These are phyloP conservation scores for Drosophila yooni DNA, from an alignment of 2,888 invertebrate genomes.

Conservation along the genomic window DNA sequence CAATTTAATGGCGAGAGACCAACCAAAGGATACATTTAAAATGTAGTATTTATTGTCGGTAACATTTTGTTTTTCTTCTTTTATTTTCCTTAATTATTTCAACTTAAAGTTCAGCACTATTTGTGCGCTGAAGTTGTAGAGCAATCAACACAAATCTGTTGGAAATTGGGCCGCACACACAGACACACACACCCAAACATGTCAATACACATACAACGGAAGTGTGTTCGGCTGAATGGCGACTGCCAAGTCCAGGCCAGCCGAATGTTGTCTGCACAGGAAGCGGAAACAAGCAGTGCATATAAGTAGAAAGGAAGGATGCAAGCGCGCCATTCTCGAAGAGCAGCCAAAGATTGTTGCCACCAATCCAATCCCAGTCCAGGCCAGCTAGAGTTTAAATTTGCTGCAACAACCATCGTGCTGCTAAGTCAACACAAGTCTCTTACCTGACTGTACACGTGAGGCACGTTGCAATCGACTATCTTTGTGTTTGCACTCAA, in stretches of 20 bases:
- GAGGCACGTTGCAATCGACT: neutral
- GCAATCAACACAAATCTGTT: conserved; percentile 37
- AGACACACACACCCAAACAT: neutral
- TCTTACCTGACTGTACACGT: conserved; percentile 5
- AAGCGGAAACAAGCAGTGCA: conserved; percentile 73
- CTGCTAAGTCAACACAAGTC: conserved; percentile 9
- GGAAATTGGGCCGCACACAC: conserved; percentile 54
- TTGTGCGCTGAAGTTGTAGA: neutral
- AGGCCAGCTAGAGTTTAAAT: conserved; percentile 7
- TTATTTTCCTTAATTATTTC: conserved; percentile 1
- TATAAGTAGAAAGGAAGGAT: conserved; percentile 69
- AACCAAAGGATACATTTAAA: neutral
- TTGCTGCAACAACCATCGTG: conserved; percentile 18
- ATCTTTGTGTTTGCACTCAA: neutral
- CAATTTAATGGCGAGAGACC: neutral
- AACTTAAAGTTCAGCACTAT: conserved; percentile 1
- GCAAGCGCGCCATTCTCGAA: conserved; percentile 45
- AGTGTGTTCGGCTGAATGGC: conserved; percentile 51
- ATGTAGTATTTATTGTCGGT: neutral
- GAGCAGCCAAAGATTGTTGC: conserved; percentile 43
- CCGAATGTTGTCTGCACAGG: conserved; percentile 70
- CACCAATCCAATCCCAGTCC: conserved; percentile 30
- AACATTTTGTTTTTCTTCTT: too few relatives aligned
- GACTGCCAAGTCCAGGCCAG: conserved; percentile 56
- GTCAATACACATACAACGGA: conserved; percentile 32